phyloP scores from a whole-genome alignment of 2,888 invertebrate species.

The Cosmopolites sordidus region DNA sequence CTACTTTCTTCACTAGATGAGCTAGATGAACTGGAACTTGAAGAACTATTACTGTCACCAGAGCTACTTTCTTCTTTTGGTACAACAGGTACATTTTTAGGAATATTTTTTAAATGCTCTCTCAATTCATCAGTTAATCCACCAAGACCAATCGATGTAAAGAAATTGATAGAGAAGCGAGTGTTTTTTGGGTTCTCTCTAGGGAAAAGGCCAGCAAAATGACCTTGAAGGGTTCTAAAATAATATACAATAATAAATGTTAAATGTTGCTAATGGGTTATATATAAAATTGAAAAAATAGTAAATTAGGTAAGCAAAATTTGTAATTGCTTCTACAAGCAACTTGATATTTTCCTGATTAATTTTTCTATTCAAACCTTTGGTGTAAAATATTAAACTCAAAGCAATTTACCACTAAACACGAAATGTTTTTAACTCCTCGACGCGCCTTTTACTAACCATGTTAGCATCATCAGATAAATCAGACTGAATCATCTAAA shows the following conservation, averaged over 20 bases:
- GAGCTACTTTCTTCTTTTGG: slow-evolving; percentile 19
- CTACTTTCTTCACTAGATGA: slow-evolving; percentile 28
- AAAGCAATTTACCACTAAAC: too few relatives aligned
- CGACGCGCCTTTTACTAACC: too few relatives aligned
- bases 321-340: too few relatives aligned
- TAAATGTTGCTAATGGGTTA: slow-evolving; percentile 10
- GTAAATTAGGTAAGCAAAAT: slow-evolving; percentile 1
- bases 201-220: slow-evolving; percentile 90
- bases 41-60: slow-evolving; percentile 13
- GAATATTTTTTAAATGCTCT: slow-evolving; percentile 40
- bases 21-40: slow-evolving; percentile 12
- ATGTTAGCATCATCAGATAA: too few relatives aligned
- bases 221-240: slow-evolving; percentile 75
- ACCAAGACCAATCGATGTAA: slow-evolving; percentile 94
- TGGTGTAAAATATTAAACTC: too few relatives aligned
- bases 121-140: slow-evolving; percentile 82
- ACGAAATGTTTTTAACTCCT: too few relatives aligned
- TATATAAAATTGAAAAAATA: slow-evolving; percentile 3
- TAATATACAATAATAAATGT: slow-evolving; percentile 3
- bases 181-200: slow-evolving; percentile 95
- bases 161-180: slow-evolving; percentile 96
- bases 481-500: too few relatives aligned
- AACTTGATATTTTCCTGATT: too few relatives aligned
- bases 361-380: too few relatives aligned
- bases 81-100: slow-evolving; percentile 31